Evolutionary conservation across 37 sponge, comb jelly and placozoan genomes (phyloP).

Genomic region (Axinella damicornis): DNA sequence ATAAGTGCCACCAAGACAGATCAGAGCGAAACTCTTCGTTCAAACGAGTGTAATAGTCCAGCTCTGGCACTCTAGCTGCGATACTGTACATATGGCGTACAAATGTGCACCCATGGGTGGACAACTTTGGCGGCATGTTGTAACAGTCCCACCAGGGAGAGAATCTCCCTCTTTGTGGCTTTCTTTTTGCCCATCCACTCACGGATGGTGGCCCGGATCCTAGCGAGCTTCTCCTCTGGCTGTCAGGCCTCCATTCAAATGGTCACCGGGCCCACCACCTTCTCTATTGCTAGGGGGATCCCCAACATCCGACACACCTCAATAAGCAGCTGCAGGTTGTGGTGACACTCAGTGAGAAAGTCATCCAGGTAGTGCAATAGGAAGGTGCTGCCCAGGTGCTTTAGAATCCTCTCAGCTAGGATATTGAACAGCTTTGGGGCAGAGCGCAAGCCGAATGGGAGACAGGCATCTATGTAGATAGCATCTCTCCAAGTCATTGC

Average conservation of each 20-base stretch:
- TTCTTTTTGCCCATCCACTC: constrained; percentile 15
- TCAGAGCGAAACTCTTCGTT: constrained; percentile 43
- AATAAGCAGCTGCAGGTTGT: no score
- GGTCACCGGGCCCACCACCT: constrained; percentile 18
- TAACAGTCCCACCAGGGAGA: constrained; percentile 39
- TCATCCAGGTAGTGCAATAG: background rate
- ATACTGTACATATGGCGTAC: background rate
- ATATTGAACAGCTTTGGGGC: constrained; percentile 46
- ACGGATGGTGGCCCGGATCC: background rate
- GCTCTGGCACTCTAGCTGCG: background rate
- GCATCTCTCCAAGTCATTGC: constrained; percentile 36
- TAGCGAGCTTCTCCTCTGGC: constrained; percentile 22
- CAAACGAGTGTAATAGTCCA: constrained; percentile 13
- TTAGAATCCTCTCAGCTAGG: constrained; percentile 41
- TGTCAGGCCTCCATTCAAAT: background rate
- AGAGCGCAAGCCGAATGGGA: constrained; percentile 51
- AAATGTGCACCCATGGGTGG: background rate
- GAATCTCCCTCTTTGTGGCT: constrained; percentile 37
- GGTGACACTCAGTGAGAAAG: no score
- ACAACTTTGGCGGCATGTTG: constrained; percentile 42
- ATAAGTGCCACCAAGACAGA: constrained; percentile 11
- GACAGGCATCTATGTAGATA: constrained; percentile 31
- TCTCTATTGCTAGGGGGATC: no score
- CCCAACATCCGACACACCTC: background rate
- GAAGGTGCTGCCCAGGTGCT: constrained; percentile 1